Percentiles rank a stretch among this genome's conserved stretches.
Conservation (phyloP, 2,888 invertebrate genomes). For the Oligia strigilis region DNA sequence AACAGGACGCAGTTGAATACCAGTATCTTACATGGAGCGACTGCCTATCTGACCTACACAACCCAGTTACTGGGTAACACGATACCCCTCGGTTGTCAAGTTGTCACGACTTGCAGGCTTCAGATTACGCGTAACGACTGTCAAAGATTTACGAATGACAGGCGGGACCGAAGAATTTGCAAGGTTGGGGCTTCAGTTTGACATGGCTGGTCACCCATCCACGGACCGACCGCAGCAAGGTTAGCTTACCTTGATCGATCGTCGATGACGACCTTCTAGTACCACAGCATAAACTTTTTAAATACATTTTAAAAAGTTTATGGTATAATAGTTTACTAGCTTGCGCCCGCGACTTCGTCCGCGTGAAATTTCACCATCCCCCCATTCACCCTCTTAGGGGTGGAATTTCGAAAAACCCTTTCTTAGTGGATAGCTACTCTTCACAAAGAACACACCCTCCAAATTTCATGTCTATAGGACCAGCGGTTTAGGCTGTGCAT, state of each 20-base stretch:
- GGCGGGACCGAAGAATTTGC: no score
- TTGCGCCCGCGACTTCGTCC: no score
- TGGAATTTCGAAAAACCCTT: no score
- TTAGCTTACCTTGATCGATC: background rate
- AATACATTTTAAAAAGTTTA: background rate
- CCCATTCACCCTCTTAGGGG: no score
- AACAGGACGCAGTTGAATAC: background rate
- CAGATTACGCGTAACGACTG: no score
- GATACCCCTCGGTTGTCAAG: background rate
- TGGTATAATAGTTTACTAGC: no score
- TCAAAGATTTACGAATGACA: background rate
- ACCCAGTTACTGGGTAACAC: background rate
- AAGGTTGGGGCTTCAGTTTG: no score
- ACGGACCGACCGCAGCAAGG: background rate
- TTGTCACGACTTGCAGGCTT: background rate
- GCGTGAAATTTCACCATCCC: no score
- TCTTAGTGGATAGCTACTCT: no score
- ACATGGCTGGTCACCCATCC: background rate
- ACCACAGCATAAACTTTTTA: background rate
- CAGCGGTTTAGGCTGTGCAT: no score
- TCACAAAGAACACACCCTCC: no score
- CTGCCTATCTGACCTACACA: background rate
- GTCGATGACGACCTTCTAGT: background rate
- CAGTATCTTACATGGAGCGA: background rate
- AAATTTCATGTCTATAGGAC: no score